These are phyloP conservation scores for Osmerus eperlanus DNA, from an alignment of 2,113 vertebrate species.

Conservation along the genomic window DNA sequence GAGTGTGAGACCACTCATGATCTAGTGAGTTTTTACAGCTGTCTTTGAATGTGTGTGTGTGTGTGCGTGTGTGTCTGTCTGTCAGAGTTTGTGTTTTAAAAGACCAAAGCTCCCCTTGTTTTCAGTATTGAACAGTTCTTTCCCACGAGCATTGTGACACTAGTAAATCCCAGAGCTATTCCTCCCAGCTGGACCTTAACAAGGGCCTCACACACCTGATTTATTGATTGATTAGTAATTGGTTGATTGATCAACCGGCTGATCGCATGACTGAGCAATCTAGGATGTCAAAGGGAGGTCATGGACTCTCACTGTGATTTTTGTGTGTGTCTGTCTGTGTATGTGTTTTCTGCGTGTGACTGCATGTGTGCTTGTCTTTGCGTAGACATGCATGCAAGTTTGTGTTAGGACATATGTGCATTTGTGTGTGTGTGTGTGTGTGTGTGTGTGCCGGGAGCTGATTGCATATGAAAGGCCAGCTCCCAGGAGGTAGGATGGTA, in stretches of 20 bases:
- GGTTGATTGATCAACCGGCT: conserved; percentile 33
- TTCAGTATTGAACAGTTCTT: not conserved
- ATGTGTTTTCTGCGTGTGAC: conserved; percentile 11
- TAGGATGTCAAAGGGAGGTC: conserved; percentile 15
- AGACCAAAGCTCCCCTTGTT: conserved; percentile 26
- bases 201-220: conserved; percentile 24
- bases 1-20: too few species aligned
- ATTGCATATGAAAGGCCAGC: conserved; percentile 60
- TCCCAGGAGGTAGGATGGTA: conserved; percentile 47
- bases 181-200: conserved; percentile 1
- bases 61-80: too few species aligned
- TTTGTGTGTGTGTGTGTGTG: conserved; percentile 17
- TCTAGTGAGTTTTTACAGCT: too few species aligned
- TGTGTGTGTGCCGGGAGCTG: conserved; percentile 33
- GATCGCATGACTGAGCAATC: conserved; percentile 34
- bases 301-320: conserved; percentile 18
- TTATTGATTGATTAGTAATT: conserved; percentile 50
- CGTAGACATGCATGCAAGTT: conserved; percentile 7
- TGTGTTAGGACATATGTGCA: conserved; percentile 17
- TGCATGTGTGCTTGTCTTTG: not conserved
- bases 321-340: conserved; percentile 1
- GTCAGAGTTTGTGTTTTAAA: conserved; percentile 25
- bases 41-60: not conserved
- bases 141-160: conserved; percentile 18
- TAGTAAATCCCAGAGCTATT: conserved; percentile 23